These are phyloP conservation scores for Zoanthus solanderi DNA, from an alignment of 92 coral and sea anemone species.

Conservation along the genomic window DNA sequence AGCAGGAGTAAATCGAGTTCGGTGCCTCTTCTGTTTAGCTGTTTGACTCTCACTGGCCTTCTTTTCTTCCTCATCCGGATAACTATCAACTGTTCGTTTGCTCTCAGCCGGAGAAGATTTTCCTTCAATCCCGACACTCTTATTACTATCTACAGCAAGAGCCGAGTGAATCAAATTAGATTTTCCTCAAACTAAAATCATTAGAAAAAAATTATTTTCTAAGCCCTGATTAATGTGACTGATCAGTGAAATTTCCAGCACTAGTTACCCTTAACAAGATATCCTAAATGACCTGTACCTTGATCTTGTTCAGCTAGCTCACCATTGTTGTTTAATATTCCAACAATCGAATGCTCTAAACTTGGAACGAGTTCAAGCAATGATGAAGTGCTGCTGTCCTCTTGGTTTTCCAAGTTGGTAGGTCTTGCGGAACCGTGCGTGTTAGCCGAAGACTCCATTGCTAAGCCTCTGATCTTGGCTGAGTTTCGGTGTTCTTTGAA, in stretches of 20 bases:
- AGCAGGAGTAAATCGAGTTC: slow-evolving; percentile 99
- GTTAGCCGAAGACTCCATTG: slow-evolving; percentile 95
- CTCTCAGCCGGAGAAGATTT: slow-evolving; percentile 91
- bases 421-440: slow-evolving; percentile 89
- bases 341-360: slow-evolving; percentile 95
- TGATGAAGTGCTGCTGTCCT: slow-evolving; percentile 82
- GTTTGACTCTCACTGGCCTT: slow-evolving; percentile 86
- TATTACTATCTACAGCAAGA: slow-evolving; percentile 90
- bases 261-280: slow-evolving; percentile 94
- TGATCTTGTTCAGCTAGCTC: slow-evolving; percentile 82
- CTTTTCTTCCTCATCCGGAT: slow-evolving; percentile 91
- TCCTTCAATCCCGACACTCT: slow-evolving; percentile 84
- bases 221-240: slow-evolving; percentile 95
- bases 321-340: slow-evolving; percentile 92
- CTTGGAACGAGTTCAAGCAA: slow-evolving; percentile 96
- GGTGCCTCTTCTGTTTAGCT: slow-evolving; percentile 97
- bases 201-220: slow-evolving; percentile 94
- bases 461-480: slow-evolving; percentile 98
- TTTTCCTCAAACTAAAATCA: slow-evolving; percentile 89
- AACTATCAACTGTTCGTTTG: slow-evolving; percentile 89
- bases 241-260: slow-evolving; percentile 94
- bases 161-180: slow-evolving; percentile 92
- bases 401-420: slow-evolving; percentile 73
- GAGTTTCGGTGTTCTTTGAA: slow-evolving; percentile 98
- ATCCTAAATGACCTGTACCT: slow-evolving; percentile 67